phyloP scores from a whole-genome alignment of 2,113 vertebrate species.

The Eudyptes chrysolophus region DNA sequence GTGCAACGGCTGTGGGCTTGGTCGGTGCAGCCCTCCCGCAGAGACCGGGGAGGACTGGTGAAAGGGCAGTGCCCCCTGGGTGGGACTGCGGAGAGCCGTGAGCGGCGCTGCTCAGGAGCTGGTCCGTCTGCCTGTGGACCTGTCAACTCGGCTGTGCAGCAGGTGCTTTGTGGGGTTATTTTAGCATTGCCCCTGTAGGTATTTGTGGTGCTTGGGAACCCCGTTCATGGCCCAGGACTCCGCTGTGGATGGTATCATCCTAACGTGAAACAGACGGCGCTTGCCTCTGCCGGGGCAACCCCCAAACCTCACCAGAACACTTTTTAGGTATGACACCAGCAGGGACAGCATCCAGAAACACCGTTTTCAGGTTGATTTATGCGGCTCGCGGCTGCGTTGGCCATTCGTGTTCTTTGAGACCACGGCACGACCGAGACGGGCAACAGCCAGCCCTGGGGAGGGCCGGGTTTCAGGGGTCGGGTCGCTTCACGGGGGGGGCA shows the following conservation, averaged over 20 bases:
- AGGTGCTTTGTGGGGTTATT: not conserved
- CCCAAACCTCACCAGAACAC: not conserved
- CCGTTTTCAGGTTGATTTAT: not conserved
- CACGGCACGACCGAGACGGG: not conserved
- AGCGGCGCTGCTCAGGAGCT: not conserved
- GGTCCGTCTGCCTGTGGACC: not conserved
- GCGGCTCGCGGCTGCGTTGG: not conserved
- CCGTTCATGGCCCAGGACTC: not conserved
- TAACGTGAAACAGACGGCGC: fast-evolving
- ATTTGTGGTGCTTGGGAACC: not conserved
- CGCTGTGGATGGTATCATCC: fast-evolving
- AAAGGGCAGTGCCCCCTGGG: not conserved
- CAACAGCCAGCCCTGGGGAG: not conserved
- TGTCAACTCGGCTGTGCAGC: not conserved
- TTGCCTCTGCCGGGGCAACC: not conserved
- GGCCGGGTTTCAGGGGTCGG: not conserved
- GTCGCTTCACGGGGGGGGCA: not conserved
- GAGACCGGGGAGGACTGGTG: not conserved
- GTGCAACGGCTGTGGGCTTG: fast-evolving
- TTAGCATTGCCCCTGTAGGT: not conserved
- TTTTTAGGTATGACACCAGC: not conserved
- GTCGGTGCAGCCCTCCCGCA: fast-evolving
- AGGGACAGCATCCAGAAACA: not conserved
- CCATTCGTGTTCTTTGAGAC: not conserved
- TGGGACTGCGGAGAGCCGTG: fast-evolving